Evolutionary conservation across 53 echinoderm and acorn worm genomes (phyloP).

Genomic region (Antedon mediterranea): DNA sequence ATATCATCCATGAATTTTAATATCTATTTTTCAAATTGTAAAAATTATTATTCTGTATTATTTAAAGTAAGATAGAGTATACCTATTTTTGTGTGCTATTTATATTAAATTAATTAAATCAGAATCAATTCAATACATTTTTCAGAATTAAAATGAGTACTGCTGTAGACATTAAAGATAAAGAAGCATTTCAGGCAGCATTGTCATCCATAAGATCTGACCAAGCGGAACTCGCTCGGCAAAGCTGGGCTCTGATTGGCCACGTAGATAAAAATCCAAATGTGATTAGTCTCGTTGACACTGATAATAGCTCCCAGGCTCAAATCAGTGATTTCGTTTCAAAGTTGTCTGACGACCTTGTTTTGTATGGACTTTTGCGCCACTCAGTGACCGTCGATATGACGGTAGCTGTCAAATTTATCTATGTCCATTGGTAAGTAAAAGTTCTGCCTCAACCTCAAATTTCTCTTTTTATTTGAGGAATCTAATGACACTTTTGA

Average conservation of each 20-base stretch:
- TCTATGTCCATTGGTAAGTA: constrained; percentile 32
- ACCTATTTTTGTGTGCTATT: too few species aligned
- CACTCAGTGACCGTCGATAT: constrained; percentile 6
- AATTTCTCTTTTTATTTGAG: too few species aligned
- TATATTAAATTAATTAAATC: too few species aligned
- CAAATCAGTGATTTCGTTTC: background rate
- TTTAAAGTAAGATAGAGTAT: too few species aligned
- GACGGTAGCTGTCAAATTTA: constrained; percentile 20
- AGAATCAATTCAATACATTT: background rate
- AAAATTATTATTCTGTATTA: too few species aligned
- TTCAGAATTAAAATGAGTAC: background rate
- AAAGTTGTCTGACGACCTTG: background rate
- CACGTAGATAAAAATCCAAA: background rate
- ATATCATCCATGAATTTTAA: too few species aligned
- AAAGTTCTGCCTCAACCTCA: too few species aligned
- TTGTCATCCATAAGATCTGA: background rate
- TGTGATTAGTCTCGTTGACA: background rate
- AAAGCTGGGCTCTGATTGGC: background rate
- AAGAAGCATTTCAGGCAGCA: background rate
- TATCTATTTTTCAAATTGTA: too few species aligned
- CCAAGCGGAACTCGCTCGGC: background rate
- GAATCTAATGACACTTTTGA: too few species aligned
- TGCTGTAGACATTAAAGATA: background rate
- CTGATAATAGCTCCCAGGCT: background rate
- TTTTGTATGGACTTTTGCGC: background rate